Evolutionary conservation across 2,113 vertebrate genomes (phyloP).

Genomic region (Poicephalus meyeri): DNA sequence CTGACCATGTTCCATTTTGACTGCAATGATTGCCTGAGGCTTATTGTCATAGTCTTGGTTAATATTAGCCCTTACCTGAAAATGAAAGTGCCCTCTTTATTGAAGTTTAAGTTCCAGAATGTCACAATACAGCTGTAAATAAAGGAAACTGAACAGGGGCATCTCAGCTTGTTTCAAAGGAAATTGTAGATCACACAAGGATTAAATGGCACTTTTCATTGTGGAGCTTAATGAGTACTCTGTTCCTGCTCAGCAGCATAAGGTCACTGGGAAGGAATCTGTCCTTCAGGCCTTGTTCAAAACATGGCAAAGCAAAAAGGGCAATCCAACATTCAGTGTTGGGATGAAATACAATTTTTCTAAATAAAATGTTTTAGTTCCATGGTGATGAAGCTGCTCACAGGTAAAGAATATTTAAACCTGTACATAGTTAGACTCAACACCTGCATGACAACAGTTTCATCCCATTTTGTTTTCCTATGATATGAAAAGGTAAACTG

Average conservation of each 20-base stretch:
- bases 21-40: background rate
- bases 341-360: background rate
- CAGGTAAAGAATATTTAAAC: background rate
- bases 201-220: background rate
- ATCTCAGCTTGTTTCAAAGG: background rate
- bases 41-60: background rate
- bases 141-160: background rate
- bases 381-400: background rate
- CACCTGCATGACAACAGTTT: background rate
- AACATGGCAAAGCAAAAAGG: background rate
- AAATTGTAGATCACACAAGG: background rate
- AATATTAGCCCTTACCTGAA: background rate
- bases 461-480: background rate
- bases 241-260: background rate
- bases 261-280: background rate
- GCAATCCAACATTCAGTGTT: rapidly evolving
- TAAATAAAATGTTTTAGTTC: background rate
- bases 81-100: background rate
- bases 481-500: background rate
- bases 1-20: background rate
- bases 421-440: background rate
- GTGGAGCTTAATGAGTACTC: background rate
- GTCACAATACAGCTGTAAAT: background rate
- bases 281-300: background rate
- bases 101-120: background rate